These are phyloP conservation scores for Eumerus sabulonum DNA, from an alignment of 2,888 invertebrate genomes.

Conservation along the genomic window DNA sequence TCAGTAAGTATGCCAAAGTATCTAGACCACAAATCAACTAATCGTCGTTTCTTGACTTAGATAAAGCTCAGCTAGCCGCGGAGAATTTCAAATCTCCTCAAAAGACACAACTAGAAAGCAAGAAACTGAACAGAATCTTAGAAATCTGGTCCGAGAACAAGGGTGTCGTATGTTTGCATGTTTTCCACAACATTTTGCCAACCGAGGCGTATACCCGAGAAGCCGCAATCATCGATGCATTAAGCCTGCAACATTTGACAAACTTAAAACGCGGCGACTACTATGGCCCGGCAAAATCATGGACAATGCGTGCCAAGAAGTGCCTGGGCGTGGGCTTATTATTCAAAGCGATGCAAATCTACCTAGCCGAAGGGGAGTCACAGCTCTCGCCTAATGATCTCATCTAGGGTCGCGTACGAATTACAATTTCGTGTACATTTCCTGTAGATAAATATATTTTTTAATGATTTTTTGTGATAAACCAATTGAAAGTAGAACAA, in stretches of 20 bases:
- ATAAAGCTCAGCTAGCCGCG: conserved; percentile 63
- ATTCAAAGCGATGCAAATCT: conserved; percentile 90
- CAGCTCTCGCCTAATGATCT: conserved; percentile 90
- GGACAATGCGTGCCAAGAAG: conserved; percentile 85
- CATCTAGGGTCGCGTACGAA: conserved; percentile 73
- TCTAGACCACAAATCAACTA: neutral
- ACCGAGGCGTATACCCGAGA: conserved; percentile 96
- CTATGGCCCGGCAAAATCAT: conserved; percentile 88
- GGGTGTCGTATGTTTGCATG: conserved; percentile 94
- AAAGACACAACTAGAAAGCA: conserved; percentile 70
- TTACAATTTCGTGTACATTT: conserved; percentile 10
- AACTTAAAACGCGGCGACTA: conserved; percentile 90
- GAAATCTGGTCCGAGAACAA: conserved; percentile 91
- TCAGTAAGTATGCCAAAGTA: no score
- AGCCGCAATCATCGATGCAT: conserved; percentile 94
- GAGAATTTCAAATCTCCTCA: conserved; percentile 74
- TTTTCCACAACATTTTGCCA: conserved; percentile 94
- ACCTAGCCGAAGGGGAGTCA: conserved; percentile 92
- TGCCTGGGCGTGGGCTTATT: conserved; percentile 89
- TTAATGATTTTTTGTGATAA: conserved; percentile 49
- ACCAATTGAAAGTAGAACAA: conserved; percentile 28
- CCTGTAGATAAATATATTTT: conserved; percentile 28
- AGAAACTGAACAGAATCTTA: conserved; percentile 88
- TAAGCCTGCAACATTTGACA: conserved; percentile 87
- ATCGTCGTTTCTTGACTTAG: conserved; percentile 29